Conservation (phyloP, 2,888 invertebrate genomes). For the Notocelia uddmanniana region DNA sequence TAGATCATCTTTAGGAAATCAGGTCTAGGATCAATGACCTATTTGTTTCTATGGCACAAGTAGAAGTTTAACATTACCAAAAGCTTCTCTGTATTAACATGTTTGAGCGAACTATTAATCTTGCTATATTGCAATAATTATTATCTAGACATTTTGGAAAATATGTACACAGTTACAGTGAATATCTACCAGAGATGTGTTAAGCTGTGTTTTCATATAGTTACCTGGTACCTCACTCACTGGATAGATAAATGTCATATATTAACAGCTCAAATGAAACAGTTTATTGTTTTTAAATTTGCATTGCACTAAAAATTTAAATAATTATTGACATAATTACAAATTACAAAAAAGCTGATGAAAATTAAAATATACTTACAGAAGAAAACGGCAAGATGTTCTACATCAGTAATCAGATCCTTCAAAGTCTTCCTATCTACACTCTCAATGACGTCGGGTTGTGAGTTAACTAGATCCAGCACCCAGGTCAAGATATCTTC, state of each 20-base stretch:
- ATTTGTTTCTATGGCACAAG: no score
- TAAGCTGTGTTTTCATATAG: no score
- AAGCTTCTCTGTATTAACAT: no score
- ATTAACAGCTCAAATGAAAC: no score
- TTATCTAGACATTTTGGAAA: neutral
- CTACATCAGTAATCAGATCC: slow-evolving; percentile 95
- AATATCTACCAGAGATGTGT: no score
- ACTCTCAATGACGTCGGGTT: slow-evolving; percentile 95
- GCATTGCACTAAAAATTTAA: no score
- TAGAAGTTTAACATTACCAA: no score
- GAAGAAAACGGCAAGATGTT: slow-evolving; percentile 96
- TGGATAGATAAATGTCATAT: no score
- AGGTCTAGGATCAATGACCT: neutral
- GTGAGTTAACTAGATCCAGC: slow-evolving; percentile 92
- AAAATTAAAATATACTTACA: slow-evolving; percentile 86
- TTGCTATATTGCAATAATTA: neutral
- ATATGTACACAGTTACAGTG: neutral
- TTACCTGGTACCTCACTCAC: no score
- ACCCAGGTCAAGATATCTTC: slow-evolving; percentile 96
- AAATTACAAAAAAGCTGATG: neutral
- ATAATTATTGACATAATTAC: neutral
- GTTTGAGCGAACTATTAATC: no score
- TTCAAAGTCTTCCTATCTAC: slow-evolving; percentile 96
- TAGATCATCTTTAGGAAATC: neutral
- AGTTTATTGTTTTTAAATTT: no score